phyloP scores from a whole-genome alignment of 1,140 invertebrate species.

The Frieseomelitta varia region DNA sequence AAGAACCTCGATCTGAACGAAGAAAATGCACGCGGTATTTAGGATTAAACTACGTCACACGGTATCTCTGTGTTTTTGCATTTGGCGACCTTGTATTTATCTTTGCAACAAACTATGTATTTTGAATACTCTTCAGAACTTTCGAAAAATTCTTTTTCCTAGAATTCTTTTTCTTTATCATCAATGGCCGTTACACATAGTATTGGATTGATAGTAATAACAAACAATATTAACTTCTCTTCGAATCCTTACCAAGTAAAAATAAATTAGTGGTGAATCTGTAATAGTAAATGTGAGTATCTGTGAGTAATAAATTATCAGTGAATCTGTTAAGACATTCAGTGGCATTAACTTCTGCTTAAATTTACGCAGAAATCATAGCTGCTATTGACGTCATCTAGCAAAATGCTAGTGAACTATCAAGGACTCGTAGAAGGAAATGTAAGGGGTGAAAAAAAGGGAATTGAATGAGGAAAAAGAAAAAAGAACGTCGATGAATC shows the following conservation, averaged over 20 bases:
- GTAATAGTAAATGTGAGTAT: background rate
- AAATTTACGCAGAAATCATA: background rate
- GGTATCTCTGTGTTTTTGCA: background rate
- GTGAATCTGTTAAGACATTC: background rate
- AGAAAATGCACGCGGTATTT: background rate
- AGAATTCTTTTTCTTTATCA: background rate
- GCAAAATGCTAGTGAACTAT: background rate
- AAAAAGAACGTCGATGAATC: slow-evolving; percentile 31
- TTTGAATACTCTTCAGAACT: no score
- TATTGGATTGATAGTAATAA: background rate
- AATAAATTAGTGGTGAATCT: background rate
- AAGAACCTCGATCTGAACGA: background rate
- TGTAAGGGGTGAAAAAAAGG: background rate
- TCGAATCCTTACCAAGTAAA: background rate
- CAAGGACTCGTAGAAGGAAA: slow-evolving; percentile 1
- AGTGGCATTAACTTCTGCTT: background rate
- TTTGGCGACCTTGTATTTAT: background rate
- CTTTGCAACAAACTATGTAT: background rate
- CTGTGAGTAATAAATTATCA: background rate
- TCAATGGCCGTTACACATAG: background rate
- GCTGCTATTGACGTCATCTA: background rate
- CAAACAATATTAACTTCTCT: background rate
- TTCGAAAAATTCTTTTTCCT: background rate
- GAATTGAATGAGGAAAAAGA: slow-evolving; percentile 15
- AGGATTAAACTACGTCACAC: background rate